A percentile compares a stretch with the other conserved stretches of the same genome.
These are phyloP conservation scores for Sciurus niger DNA, from an alignment of 2,113 vertebrate species.

Conservation along the genomic window DNA sequence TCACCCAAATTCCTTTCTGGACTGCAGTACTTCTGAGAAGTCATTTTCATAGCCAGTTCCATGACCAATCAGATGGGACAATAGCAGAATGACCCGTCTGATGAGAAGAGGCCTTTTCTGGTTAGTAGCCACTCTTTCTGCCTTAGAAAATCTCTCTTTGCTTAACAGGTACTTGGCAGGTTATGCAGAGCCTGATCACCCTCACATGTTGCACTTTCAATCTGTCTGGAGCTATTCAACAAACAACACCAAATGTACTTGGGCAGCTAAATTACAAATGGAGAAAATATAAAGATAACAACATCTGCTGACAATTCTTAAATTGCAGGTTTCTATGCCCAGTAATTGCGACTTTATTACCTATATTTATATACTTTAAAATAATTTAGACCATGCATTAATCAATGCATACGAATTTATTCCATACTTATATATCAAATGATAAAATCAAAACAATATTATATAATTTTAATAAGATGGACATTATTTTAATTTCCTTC, in stretches of 20 bases:
- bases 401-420: conserved; percentile 40
- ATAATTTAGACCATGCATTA: conserved; percentile 44
- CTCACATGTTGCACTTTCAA: neutral
- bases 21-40: neutral
- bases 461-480: conserved; percentile 34
- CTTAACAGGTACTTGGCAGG: neutral
- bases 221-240: conserved; percentile 41
- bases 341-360: conserved; percentile 57
- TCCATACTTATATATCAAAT: conserved; percentile 34
- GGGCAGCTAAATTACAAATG: conserved; percentile 61
- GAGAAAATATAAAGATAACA: conserved; percentile 53
- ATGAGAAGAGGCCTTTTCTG: neutral
- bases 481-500: neutral
- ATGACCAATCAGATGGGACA: neutral
- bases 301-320: conserved; percentile 60
- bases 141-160: neutral
- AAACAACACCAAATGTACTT: conserved; percentile 54
- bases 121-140: neutral
- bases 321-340: conserved; percentile 61
- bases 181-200: neutral
- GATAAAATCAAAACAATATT: conserved; percentile 28
- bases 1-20: neutral
- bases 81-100: neutral
- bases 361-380: conserved; percentile 64
- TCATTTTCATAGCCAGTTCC: neutral